Percentiles rank a stretch among this genome's conserved stretches.
These are phyloP conservation scores for Oeneis ivallda DNA, from an alignment of 2,888 invertebrate genomes.

Conservation along the genomic window DNA sequence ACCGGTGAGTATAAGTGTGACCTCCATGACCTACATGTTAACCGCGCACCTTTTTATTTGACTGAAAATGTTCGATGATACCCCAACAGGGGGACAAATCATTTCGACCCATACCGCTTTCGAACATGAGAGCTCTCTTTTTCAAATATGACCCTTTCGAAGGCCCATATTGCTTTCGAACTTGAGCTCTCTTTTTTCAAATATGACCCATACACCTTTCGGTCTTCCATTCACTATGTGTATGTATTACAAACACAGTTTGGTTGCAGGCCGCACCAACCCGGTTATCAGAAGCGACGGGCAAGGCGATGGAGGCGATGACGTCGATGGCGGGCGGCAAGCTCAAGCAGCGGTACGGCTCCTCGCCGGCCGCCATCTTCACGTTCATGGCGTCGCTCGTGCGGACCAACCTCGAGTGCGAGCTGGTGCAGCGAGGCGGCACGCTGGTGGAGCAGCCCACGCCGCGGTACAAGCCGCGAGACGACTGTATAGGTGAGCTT, in stretches of 20 bases:
- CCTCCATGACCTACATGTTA: too few species aligned
- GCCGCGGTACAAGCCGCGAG: slow-evolving; percentile 86
- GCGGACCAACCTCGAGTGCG: slow-evolving; percentile 95
- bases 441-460: slow-evolving; percentile 79
- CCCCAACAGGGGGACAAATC: too few species aligned
- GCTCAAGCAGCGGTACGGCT: slow-evolving; percentile 85
- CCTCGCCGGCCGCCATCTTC: slow-evolving; percentile 83
- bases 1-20: slow-evolving; percentile 54
- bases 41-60: background rate
- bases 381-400: slow-evolving; percentile 94
- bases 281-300: slow-evolving; percentile 92
- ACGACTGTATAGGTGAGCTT: slow-evolving; percentile 87
- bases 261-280: slow-evolving; percentile 68
- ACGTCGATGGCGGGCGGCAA: slow-evolving; percentile 92
- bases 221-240: too few species aligned
- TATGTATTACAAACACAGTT: background rate
- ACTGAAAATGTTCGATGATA: too few species aligned
- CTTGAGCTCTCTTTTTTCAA: too few species aligned
- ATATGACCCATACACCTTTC: too few species aligned
- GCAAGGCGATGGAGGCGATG: slow-evolving; percentile 96
- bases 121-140: too few species aligned
- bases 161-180: too few species aligned
- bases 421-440: slow-evolving; percentile 94
- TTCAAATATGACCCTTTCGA: too few species aligned
- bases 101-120: too few species aligned